Conservation (phyloP, 37 sponge, comb jelly and placozoan species). For the Tethya wilhelma region DNA sequence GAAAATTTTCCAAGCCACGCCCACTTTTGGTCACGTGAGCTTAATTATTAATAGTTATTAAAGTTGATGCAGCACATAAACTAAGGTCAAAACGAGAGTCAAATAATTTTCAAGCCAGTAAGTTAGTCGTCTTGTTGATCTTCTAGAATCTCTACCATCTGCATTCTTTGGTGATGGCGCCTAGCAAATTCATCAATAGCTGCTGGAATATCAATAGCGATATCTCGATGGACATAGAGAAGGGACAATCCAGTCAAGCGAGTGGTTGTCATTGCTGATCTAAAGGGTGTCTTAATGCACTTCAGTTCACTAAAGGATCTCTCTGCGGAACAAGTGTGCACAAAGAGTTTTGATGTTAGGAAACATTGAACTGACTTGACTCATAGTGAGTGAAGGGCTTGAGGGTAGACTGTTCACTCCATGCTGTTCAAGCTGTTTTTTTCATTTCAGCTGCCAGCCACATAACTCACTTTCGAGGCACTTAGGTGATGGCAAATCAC, state of each 20-base stretch:
- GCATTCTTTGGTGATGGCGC: too few relatives aligned
- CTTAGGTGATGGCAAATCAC: too few relatives aligned
- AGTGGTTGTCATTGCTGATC: too few relatives aligned
- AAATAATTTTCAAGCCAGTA: background rate
- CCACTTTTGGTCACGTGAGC: constrained; percentile 14
- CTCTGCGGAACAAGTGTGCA: constrained; percentile 16
- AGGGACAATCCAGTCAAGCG: too few relatives aligned
- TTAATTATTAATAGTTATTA: background rate
- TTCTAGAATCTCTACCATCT: too few relatives aligned
- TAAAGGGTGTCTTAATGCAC: constrained; percentile 43
- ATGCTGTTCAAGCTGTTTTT: constrained; percentile 9
- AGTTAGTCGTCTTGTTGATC: constrained; percentile 4
- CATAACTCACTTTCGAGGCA: constrained; percentile 11
- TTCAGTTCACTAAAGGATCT: constrained; percentile 51
- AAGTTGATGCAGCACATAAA: background rate
- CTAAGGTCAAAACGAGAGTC: background rate
- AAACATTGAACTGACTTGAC: constrained; percentile 13
- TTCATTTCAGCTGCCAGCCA: constrained; percentile 26
- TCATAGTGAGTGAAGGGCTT: too few relatives aligned
- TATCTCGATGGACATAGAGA: too few relatives aligned
- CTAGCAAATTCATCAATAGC: too few relatives aligned
- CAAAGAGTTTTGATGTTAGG: constrained; percentile 23
- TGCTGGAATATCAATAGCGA: too few relatives aligned
- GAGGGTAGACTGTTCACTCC: constrained; percentile 16
- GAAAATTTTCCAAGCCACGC: constrained; percentile 5